Evolutionary conservation across 2,113 vertebrate species (phyloP).

Genomic region (Burhinus oedicnemus): DNA sequence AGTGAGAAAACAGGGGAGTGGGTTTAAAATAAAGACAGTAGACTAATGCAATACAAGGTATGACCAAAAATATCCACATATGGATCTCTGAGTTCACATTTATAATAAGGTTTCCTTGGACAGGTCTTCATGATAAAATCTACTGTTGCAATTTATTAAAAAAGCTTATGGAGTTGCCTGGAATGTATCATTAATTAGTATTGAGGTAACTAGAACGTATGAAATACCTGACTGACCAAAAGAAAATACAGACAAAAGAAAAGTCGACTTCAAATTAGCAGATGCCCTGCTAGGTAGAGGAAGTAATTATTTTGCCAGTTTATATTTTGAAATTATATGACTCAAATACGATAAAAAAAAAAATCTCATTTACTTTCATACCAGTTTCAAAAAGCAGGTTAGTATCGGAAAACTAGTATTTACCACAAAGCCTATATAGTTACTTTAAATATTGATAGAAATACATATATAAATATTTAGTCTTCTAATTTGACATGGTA

Average conservation of each 20-base stretch:
- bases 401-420: not conserved
- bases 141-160: not conserved
- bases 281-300: not conserved
- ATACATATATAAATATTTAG: not conserved
- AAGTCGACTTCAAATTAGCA: not conserved
- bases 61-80: rapidly evolving
- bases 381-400: not conserved
- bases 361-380: not conserved
- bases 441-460: not conserved
- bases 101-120: not conserved
- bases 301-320: not conserved
- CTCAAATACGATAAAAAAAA: not conserved
- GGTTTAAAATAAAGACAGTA: not conserved
- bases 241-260: not conserved
- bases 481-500: not conserved
- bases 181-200: not conserved
- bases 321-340: not conserved
- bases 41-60: rapidly evolving
- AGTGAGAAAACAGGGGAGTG: not conserved
- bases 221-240: not conserved
- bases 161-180: not conserved
- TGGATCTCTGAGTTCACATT: not conserved
- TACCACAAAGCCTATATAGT: rapidly evolving
- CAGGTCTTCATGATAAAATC: not conserved
- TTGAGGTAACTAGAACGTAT: not conserved